These are phyloP conservation scores for Prolemur simus DNA, from an alignment of 2,113 vertebrate genomes.

Conservation along the genomic window DNA sequence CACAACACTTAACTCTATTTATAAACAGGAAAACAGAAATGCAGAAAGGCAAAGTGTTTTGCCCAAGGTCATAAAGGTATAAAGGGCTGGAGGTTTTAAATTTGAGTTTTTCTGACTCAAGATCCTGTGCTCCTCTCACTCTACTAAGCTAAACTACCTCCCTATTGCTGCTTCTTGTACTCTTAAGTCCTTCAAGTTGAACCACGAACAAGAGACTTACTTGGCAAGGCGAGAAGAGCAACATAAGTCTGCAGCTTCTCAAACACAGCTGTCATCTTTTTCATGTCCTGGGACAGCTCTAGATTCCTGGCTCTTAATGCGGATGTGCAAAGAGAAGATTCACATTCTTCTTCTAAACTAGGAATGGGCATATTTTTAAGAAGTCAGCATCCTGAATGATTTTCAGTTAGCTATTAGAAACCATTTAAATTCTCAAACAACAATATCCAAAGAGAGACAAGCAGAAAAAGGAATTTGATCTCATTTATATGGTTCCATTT, in stretches of 20 bases:
- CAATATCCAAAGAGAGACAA: neutral
- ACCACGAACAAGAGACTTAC: slow-evolving; percentile 84
- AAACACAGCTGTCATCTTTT: slow-evolving; percentile 91
- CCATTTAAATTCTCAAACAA: neutral
- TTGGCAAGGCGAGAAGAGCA: slow-evolving; percentile 92
- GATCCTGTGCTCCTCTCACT: neutral
- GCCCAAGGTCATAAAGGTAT: neutral
- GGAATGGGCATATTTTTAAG: slow-evolving; percentile 77
- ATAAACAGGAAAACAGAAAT: neutral
- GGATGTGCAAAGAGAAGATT: slow-evolving; percentile 92
- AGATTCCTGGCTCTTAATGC: slow-evolving; percentile 90
- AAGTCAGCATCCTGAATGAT: slow-evolving; percentile 63
- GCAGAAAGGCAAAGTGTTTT: neutral
- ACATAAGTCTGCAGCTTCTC: slow-evolving; percentile 94
- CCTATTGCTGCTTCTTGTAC: neutral
- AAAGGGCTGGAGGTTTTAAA: neutral
- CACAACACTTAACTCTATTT: neutral
- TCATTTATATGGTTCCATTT: neutral
- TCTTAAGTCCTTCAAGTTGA: neutral
- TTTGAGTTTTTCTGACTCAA: neutral
- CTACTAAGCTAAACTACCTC: neutral
- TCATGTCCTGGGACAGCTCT: slow-evolving; percentile 93
- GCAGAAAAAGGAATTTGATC: neutral
- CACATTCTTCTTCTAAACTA: slow-evolving; percentile 97
- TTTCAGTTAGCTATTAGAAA: slow-evolving; percentile 15